Base-by-base conservation (phyloP, 1,140 invertebrate species). In the Drosophila kanapiae region DNA sequence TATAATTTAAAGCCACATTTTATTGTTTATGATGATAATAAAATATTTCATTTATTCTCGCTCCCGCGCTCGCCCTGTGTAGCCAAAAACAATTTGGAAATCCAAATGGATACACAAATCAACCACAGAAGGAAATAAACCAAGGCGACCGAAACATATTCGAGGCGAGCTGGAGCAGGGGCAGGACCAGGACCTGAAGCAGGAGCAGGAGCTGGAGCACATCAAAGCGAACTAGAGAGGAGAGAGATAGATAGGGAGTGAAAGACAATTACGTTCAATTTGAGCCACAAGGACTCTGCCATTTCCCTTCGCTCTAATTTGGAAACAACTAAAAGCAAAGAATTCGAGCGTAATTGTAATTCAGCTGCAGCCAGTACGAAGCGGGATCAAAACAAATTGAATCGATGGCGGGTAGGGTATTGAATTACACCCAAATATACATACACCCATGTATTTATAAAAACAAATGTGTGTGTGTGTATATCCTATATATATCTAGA, bases 291-390 rank as follows among this genome's bases (percentile, higher is more conserved):
- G 61, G 64, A 83, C 68, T 45, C 37, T 35, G 18, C 13, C 40
- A 23, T 29, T 33, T 37, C 65, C 54, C 65, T 69, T 49, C 37
- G 29, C 27, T 33, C 29, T 33, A 35, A 43, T 61, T 51, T 37
- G 53, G 45, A 23, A 51, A 33, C 45, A 87, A 72, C 64, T 71
- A 69, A 75, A 71, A 54, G 65, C 53, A 54, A 48, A 53, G 57
- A 71, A 80, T 75, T 75, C 69, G 53, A 67, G 49, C 74, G 69
- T 87, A 88, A 88, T 84, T 87, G 80, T 90, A 90, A 90, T 87
- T 78, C 80, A 72, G 80, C 70, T 78, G 80, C 77, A 80, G 77
- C 53, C 75, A 68, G 64, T n/a, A 47, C 16, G 31, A 35, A 27
- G n/a, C n/a, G 53, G 45, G 63, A 45, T 59, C 37, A 76, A 78